phyloP scores from a whole-genome alignment of 2,113 vertebrate genomes.

The Progne subis region DNA sequence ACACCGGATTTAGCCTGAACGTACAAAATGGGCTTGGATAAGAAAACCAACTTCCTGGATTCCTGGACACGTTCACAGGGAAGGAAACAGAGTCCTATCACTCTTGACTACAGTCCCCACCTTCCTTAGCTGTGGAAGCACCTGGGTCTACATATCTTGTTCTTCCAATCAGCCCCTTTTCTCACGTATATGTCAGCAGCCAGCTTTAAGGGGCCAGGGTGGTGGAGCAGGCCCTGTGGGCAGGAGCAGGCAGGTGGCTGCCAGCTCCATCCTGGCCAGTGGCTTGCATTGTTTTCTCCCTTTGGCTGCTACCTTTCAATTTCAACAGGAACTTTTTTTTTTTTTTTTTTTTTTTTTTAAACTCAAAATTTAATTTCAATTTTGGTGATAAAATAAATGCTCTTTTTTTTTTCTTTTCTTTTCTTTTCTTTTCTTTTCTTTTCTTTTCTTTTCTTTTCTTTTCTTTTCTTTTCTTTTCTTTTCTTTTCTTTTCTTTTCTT shows the following conservation, averaged over 20 bases:
- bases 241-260: accelerated
- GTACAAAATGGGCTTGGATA: not conserved
- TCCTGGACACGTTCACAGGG: not conserved
- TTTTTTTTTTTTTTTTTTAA: not conserved
- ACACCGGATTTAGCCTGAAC: not conserved
- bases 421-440: not conserved
- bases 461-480: not conserved
- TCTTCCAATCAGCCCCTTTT: not conserved
- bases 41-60: accelerated
- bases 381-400: not conserved
- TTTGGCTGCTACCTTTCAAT: not conserved
- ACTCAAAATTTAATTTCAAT: not conserved
- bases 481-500: not conserved
- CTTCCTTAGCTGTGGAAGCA: not conserved
- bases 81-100: not conserved
- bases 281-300: not conserved
- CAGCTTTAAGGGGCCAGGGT: not conserved
- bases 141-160: not conserved
- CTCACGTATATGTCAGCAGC: not conserved
- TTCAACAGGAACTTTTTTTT: not conserved
- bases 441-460: not conserved
- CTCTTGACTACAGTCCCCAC: not conserved
- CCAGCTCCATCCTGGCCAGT: accelerated
- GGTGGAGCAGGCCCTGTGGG: accelerated
- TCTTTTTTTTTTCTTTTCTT: not conserved